Base-by-base conservation (phyloP, 2,888 invertebrate genomes). In the Micoletzkya japonica region DNA sequence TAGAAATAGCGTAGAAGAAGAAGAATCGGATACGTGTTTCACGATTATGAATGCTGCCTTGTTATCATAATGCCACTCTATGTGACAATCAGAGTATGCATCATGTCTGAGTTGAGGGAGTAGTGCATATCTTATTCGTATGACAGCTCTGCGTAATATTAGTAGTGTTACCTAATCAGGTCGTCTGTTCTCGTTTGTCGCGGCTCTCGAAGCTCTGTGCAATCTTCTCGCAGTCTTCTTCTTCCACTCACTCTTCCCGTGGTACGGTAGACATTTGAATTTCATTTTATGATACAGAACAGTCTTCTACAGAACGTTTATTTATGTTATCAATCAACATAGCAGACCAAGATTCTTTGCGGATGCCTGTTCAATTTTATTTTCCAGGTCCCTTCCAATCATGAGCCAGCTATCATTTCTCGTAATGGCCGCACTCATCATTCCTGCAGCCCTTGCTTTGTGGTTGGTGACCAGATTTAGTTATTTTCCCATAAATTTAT, bases 191-290 rank as follows among this genome's bases (percentile, higher is more conserved):
- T 59, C 70, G 7, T 61, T 74, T 49, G 69, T 74, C 52, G 67
- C 70, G 2, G 70, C 73, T n/a, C 66, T 73, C 34, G 74, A 74
- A 68, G 64, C 72, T 28, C 26, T 61, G 32, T 67, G 74, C 57
- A 72, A 73, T 20, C 70, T 74, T 28, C 63, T 74, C 17, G 59
- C 74, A 20, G 60, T 70, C 17, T 32, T 70, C 36, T 54, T 74
- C 52, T 73, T 74, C 57, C 74, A 74, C 37, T 57, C 70, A 4
- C 67, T 74, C 26, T 73, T 74, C 50, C 74, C 74, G 10, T 67
- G 60, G 44, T 72, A 61, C n/a, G n/a, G n/a, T n/a, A n/a, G 52
- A 72, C 39, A 39, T 39, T 7, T 39, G 39, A 39, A 39, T 39
- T 7, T 17, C 7, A 39, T 10, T 10, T 39, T 39, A 17, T 10